Conservation (phyloP, 30 jellyfish, hydroid and myxozoan species). For the Cassiopea xamachana region DNA sequence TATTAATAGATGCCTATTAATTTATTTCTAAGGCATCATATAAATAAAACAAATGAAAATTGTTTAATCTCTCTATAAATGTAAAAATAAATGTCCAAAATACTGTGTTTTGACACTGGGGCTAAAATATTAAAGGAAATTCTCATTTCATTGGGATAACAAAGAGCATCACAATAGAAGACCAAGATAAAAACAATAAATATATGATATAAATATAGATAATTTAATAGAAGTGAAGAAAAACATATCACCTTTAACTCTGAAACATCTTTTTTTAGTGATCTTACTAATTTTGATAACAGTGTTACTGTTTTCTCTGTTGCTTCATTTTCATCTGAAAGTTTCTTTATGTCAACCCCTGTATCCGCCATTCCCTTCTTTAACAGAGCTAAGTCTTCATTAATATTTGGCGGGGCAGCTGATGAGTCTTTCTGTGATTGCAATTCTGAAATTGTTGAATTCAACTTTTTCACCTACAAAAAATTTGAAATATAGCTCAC, state of each 20-base stretch:
- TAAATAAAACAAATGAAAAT: too few species aligned
- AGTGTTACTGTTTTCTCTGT: slow-evolving; percentile 37
- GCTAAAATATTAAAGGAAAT: too few species aligned
- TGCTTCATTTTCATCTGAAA: slow-evolving; percentile 61
- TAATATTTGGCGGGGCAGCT: slow-evolving; percentile 7
- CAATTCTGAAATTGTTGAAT: slow-evolving; percentile 34
- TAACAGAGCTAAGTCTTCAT: slow-evolving; percentile 42
- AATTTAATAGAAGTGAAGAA: background rate
- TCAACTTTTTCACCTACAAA: slow-evolving; percentile 48
- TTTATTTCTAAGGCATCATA: too few species aligned
- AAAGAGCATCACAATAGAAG: too few species aligned
- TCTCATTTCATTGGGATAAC: too few species aligned
- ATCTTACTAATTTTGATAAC: slow-evolving; percentile 43
- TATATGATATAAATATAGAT: background rate
- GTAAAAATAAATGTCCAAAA: too few species aligned
- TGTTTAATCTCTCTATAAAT: too few species aligned
- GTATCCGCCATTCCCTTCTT: slow-evolving; percentile 88
- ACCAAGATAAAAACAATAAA: background rate
- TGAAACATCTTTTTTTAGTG: slow-evolving; percentile 24
- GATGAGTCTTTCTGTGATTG: slow-evolving; percentile 14
- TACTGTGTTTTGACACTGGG: too few species aligned
- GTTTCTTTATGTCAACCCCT: slow-evolving; percentile 71
- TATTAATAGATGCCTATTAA: too few species aligned
- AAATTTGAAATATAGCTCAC: background rate
- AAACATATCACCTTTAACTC: slow-evolving; percentile 29